A percentile compares a stretch with the other conserved stretches of the same genome.
These are phyloP conservation scores for Antrozous pallidus DNA, from an alignment of 2,797 vertebrate genomes.

Conservation along the genomic window DNA sequence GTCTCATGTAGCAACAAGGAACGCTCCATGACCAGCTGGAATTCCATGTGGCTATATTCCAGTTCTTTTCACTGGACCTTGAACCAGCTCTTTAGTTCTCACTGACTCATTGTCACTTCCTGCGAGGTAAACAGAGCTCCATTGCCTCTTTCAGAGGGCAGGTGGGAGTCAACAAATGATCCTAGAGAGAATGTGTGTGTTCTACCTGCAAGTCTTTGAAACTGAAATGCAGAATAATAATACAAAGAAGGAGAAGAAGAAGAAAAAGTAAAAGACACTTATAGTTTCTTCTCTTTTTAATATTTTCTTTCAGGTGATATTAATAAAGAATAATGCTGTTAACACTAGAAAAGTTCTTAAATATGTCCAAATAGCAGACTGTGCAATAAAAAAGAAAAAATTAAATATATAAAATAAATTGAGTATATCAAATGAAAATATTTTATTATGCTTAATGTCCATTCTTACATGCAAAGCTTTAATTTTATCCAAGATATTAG, in stretches of 20 bases:
- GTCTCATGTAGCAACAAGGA: rapidly evolving
- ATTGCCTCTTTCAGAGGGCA: neutral
- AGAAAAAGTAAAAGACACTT: neutral
- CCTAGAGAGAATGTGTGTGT: neutral
- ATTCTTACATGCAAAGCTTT: neutral
- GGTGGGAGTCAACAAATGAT: no score
- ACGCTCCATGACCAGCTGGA: rapidly evolving
- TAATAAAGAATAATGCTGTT: neutral
- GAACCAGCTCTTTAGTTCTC: rapidly evolving
- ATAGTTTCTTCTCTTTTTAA: neutral
- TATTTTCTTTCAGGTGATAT: neutral
- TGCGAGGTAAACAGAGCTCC: rapidly evolving
- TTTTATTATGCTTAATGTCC: neutral
- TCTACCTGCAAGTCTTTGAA: neutral
- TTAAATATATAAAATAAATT: neutral
- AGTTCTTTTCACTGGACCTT: rapidly evolving
- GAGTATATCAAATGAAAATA: neutral
- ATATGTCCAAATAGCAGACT: neutral
- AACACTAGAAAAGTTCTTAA: no score
- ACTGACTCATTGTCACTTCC: neutral
- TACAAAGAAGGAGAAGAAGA: neutral
- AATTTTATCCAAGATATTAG: neutral
- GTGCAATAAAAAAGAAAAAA: neutral
- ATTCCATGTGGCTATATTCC: rapidly evolving
- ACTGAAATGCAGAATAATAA: neutral